Conservation (phyloP, 2,113 vertebrate species). For the Prunella himalayana region DNA sequence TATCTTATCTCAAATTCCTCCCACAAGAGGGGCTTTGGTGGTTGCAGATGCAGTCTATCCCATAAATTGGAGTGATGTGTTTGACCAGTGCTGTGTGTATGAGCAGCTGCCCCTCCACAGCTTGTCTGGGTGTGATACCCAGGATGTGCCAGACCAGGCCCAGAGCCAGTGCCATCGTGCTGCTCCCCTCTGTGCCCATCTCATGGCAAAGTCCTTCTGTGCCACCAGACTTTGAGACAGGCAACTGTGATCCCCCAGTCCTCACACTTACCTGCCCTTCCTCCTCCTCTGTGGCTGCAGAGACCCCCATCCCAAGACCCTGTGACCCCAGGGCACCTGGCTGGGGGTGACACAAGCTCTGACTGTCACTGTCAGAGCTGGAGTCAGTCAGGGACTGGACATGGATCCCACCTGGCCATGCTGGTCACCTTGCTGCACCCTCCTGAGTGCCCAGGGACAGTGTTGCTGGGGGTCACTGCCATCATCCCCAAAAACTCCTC, state of each 20-base stretch:
- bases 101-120: background rate
- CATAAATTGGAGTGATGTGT: background rate
- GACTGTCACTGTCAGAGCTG: background rate
- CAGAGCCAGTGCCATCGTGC: background rate
- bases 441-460: fast-evolving
- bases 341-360: background rate
- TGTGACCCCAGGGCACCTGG: background rate
- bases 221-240: background rate
- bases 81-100: background rate
- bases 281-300: background rate
- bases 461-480: background rate
- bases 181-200: background rate
- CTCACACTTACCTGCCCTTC: background rate
- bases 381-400: constrained; percentile 11
- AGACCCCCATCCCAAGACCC: background rate
- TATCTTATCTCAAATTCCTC: background rate
- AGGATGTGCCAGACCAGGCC: background rate
- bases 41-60: background rate
- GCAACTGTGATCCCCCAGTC: background rate
- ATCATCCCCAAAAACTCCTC: background rate
- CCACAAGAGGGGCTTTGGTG: fast-evolving
- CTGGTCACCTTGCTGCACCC: background rate
- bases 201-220: background rate
- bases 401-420: background rate
- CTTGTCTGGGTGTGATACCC: background rate